These are phyloP conservation scores for Cyrtodaria siliqua DNA, from an alignment of 2,888 invertebrate species.

Conservation along the genomic window DNA sequence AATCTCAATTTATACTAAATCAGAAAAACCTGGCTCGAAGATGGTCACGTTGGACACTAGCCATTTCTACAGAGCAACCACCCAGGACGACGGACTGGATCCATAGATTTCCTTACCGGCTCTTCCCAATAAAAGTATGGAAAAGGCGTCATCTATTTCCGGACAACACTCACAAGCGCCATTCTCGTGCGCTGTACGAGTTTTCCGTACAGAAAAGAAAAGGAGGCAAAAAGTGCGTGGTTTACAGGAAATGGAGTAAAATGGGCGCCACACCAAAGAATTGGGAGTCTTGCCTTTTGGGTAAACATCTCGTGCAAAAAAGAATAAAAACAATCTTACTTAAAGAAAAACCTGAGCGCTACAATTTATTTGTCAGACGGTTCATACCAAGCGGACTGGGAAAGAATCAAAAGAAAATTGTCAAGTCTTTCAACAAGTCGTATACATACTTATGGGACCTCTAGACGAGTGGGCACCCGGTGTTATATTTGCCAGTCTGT, in stretches of 20 bases:
- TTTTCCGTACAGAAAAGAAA: conserved; percentile 52
- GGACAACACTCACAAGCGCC: background rate
- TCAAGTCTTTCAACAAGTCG: conserved; percentile 22
- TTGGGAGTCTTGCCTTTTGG: conserved; percentile 46
- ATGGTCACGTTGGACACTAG: conserved; percentile 75
- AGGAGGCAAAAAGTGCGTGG: conserved; percentile 60
- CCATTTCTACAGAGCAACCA: conserved; percentile 25
- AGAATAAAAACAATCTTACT: conserved; percentile 52
- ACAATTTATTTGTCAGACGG: conserved; percentile 66
- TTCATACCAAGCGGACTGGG: conserved; percentile 53
- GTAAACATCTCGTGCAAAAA: conserved; percentile 21
- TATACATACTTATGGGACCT: conserved; percentile 43
- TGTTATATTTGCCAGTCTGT: too few relatives aligned
- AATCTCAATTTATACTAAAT: conserved; percentile 65
- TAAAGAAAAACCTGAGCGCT: conserved; percentile 23
- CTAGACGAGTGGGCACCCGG: too few relatives aligned
- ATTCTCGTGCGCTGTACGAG: background rate
- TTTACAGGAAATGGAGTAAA: conserved; percentile 56
- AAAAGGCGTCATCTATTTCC: background rate
- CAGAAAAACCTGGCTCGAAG: conserved; percentile 38
- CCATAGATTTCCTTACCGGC: background rate
- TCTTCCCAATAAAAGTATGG: background rate
- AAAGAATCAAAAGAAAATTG: conserved; percentile 25
- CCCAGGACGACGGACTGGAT: conserved; percentile 11
- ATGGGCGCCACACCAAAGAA: conserved; percentile 15